Base-by-base conservation (phyloP, 1,140 invertebrate species). In the Eubasilissa regina region DNA sequence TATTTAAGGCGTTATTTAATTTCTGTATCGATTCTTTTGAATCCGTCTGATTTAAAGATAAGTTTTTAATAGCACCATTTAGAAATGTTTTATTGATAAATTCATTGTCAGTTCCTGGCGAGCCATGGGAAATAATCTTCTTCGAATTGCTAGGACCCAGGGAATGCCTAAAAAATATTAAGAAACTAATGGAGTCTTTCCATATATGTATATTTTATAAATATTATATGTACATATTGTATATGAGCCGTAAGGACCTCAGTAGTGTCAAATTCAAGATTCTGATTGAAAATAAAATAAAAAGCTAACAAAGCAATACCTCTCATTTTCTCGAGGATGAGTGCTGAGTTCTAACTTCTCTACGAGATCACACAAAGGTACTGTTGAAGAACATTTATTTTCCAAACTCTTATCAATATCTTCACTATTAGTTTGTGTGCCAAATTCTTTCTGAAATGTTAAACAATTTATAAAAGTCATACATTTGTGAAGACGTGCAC, bases 331-430 rank as follows among this genome's bases (percentile, higher is more conserved):
- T 11, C 12, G 9, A 13, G 66, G 25, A 11, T 58, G 53, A 0
- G 72, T 17, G 19, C 53, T 45, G 6, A 74, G 51, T 74, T 70
- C 66, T 9, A 70, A 48, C 10, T 70, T 70, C 47, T 70, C 17
- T 0, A 70, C 66, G 11, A 70, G 66, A 48, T 70, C 66, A 25
- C 66, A 70, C 7, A 70, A 47, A 13, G 66, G 66, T 15, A 51
- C 66, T 3, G 62, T 66, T 15, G 35, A 47, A 1, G 62, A 66
- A 9, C 21, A 43, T 44, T 66, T 66, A 10, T 9, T 43, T 15
- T 66, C 62, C 35, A 17, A 44, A 6, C 0, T 10, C 35, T 64
- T 25, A 64, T 35, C 25, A 35, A 11, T 11, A 58, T 58, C 55
- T 43, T 3, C 60, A 44, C 13, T 25, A 10, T 9, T 58, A 8